Conservation (phyloP, 2,797 vertebrate species). For the Choloepus didactylus region DNA sequence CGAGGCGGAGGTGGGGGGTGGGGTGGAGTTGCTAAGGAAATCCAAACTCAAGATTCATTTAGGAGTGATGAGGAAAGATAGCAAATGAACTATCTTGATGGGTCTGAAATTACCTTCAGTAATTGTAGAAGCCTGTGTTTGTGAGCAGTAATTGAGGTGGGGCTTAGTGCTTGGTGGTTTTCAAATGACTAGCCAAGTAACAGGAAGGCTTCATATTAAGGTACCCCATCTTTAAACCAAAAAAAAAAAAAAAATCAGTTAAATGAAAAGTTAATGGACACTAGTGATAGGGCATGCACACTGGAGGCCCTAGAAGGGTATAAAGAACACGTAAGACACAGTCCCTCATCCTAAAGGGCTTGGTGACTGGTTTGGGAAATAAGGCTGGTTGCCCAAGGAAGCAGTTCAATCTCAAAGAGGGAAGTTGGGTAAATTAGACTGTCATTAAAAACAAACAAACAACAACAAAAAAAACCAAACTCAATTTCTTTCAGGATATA, state of each 20-base stretch:
- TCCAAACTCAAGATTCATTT: background rate
- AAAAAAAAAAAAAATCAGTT: background rate
- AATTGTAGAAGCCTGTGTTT: background rate
- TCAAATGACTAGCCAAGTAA: background rate
- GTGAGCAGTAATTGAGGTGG: background rate
- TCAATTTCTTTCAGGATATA: background rate
- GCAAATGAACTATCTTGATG: background rate
- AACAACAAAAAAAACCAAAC: background rate
- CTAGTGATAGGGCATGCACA: background rate
- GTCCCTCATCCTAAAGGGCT: background rate
- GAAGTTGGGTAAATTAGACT: background rate
- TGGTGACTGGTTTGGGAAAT: background rate
- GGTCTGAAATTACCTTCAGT: background rate
- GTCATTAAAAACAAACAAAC: background rate
- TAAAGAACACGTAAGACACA: background rate
- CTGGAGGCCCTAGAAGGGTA: background rate
- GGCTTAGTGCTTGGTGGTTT: background rate
- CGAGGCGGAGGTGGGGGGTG: background rate
- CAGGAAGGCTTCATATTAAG: background rate
- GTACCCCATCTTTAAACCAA: background rate
- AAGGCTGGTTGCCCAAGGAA: constrained; percentile 8
- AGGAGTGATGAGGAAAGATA: background rate
- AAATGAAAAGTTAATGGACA: background rate
- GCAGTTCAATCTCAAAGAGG: background rate
- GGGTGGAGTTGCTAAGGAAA: background rate